Evolutionary conservation across 2,113 vertebrate genomes (phyloP), one percentile per base, ranked within the genome.

Genomic region (Nematolebias whitei): DNA sequence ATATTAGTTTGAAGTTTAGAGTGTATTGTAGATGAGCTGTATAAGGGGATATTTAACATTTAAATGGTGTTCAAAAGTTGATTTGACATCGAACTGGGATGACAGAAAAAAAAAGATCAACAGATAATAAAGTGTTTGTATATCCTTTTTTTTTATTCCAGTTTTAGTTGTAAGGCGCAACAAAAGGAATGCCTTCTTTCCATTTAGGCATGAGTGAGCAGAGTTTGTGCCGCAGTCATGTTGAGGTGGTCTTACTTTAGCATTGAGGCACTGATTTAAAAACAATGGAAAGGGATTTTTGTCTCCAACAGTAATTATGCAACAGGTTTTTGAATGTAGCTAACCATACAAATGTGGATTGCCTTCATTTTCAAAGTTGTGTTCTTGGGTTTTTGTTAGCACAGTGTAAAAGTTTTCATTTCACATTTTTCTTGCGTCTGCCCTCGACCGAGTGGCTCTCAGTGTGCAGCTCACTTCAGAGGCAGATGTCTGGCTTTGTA

Each of bases 241-340:
- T 68, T 80, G 71, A 87, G 63, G 83, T 83, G 80, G 78, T 89
- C 63, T 80, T 73, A 80, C 83, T 78, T 71, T 13, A 59, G 58
- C 78, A 58, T 74, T 63, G 76, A 71, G 68, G 80, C 71, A 70
- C 79, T 50, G 64, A 82, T 83, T 47, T 11, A 47, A 19, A 18
- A 44, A 73, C 76, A 63, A 74, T 82, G 68, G 81, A 80, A 88
- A 66, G 68, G 81, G 82, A 85, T 85, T 81, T 90, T 45, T 83
- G 76, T 83, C 83, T 89, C 83, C 44, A 86, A 89, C 84, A 86
- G 88, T 85, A 87, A 88, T 90, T 91, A 93, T 93, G 91, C 91
- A 93, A 92, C 90, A 90, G 88, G 89, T 92, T 92, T 87, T 91
- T 92, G 92, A 93, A 93, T 93, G 92, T 92, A 91, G 88, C 89